Evolutionary conservation across 2,797 vertebrate species (phyloP).

Genomic region (Sebastolobus altivelis): DNA sequence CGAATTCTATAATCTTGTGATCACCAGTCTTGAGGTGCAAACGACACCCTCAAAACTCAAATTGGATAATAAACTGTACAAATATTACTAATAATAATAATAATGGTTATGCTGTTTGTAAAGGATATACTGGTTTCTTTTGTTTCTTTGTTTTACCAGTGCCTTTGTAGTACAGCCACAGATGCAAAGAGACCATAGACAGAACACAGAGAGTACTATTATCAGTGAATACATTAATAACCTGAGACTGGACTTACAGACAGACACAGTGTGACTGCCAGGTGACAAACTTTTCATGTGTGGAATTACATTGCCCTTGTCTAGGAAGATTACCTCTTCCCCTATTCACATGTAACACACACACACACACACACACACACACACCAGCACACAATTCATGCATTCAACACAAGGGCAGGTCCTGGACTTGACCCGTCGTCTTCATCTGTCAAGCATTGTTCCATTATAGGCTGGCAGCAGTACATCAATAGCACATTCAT

Average conservation of each 20-base stretch:
- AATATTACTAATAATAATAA: not conserved
- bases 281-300: constrained; percentile 13
- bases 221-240: not conserved
- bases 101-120: not conserved
- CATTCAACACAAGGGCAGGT: constrained; percentile 23
- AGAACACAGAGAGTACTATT: not conserved
- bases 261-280: not conserved
- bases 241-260: not conserved
- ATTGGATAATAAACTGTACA: not conserved
- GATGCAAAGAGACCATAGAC: not conserved
- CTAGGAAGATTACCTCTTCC: constrained; percentile 1
- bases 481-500: constrained; percentile 54
- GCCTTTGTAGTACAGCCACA: not conserved
- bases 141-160: not conserved
- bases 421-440: constrained; percentile 42
- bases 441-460: constrained; percentile 43
- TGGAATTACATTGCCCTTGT: constrained; percentile 26
- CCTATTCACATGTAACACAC: not conserved
- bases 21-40: not conserved
- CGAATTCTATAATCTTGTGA: not conserved
- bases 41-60: not conserved
- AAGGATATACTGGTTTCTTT: not conserved
- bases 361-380: constrained; percentile 2
- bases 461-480: constrained; percentile 20
- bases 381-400: not conserved